Percentiles rank a stretch among this genome's conserved stretches.
These are phyloP conservation scores for Chloromyia formosa DNA, from an alignment of 2,888 invertebrate genomes.

Conservation along the genomic window DNA sequence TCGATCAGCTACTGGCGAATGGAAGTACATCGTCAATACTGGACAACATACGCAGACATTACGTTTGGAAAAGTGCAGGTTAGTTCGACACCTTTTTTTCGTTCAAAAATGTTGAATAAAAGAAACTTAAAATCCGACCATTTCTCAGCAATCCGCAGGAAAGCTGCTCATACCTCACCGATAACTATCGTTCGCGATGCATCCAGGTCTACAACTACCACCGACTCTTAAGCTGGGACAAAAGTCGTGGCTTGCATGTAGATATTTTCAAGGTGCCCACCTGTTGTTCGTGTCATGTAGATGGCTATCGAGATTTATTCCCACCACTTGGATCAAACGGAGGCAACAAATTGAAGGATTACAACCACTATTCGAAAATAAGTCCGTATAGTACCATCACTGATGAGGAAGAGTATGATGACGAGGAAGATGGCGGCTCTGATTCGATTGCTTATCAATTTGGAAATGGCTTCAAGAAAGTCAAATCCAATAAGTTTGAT, in stretches of 20 bases:
- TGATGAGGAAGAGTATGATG: slow-evolving; percentile 58
- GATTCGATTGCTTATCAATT: slow-evolving; percentile 52
- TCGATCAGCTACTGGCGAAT: slow-evolving; percentile 79
- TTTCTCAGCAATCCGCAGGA: slow-evolving; percentile 74
- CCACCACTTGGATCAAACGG: slow-evolving; percentile 64
- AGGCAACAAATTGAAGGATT: slow-evolving; percentile 55
- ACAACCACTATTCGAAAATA: slow-evolving; percentile 50
- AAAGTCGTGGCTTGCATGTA: slow-evolving; percentile 80
- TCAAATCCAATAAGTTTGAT: slow-evolving; percentile 50
- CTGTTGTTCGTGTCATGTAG: slow-evolving; percentile 83
- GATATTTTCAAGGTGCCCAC: slow-evolving; percentile 87
- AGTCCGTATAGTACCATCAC: slow-evolving; percentile 47
- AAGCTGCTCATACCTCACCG: slow-evolving; percentile 80
- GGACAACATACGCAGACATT: slow-evolving; percentile 85
- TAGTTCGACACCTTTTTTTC: background rate
- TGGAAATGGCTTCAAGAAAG: slow-evolving; percentile 52
- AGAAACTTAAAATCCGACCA: background rate
- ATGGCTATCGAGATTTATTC: slow-evolving; percentile 76
- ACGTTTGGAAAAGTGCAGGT: slow-evolving; percentile 82
- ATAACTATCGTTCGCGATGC: slow-evolving; percentile 82
- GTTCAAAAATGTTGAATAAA: slow-evolving; percentile 8
- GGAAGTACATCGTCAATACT: slow-evolving; percentile 88
- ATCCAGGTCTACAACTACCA: slow-evolving; percentile 86
- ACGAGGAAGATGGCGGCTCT: slow-evolving; percentile 50
- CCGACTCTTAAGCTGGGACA: slow-evolving; percentile 82